Percentiles rank a stretch among this genome's conserved stretches.
These are phyloP conservation scores for Nematolebias whitei DNA, from an alignment of 2,113 vertebrate species.

Conservation along the genomic window DNA sequence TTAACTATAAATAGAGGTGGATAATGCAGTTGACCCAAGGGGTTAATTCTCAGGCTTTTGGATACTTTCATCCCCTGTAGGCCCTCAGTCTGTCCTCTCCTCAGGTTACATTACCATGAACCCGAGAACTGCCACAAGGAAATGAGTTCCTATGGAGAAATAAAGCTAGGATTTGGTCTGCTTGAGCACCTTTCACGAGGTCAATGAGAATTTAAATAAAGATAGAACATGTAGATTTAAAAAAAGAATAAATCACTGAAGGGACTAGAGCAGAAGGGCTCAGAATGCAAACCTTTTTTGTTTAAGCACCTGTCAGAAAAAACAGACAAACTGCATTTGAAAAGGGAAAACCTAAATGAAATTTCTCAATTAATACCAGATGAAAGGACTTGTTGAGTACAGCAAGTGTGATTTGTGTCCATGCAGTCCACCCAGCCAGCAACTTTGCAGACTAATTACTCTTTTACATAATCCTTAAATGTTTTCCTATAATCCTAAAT, in stretches of 20 bases:
- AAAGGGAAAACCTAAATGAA: conserved; percentile 59
- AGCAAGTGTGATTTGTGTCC: conserved; percentile 35
- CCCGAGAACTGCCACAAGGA: conserved; percentile 77
- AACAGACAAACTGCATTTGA: conserved; percentile 56
- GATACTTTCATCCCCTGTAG: conserved; percentile 81
- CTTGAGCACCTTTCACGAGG: conserved; percentile 75
- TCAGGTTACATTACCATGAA: conserved; percentile 81
- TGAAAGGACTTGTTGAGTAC: conserved; percentile 70
- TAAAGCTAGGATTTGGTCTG: conserved; percentile 77
- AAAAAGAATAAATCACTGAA: conserved; percentile 15
- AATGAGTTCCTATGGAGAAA: conserved; percentile 85
- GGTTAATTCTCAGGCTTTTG: conserved; percentile 83
- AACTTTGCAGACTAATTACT: conserved; percentile 73
- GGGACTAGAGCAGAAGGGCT: conserved; percentile 6
- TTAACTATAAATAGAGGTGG: conserved; percentile 84
- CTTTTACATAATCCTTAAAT: conserved; percentile 78
- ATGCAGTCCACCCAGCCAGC: conserved; percentile 29
- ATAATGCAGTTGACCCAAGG: conserved; percentile 79
- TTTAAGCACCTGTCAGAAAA: conserved; percentile 73
- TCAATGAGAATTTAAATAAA: conserved; percentile 63
- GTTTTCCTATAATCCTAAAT: conserved; percentile 77
- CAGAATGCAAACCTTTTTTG: conserved; percentile 39
- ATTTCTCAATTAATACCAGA: conserved; percentile 77
- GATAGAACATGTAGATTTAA: conserved; percentile 28
- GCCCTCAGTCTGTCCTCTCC: conserved; percentile 59